Conservation (phyloP, 2,113 vertebrate genomes). For the Rhea pennata region DNA sequence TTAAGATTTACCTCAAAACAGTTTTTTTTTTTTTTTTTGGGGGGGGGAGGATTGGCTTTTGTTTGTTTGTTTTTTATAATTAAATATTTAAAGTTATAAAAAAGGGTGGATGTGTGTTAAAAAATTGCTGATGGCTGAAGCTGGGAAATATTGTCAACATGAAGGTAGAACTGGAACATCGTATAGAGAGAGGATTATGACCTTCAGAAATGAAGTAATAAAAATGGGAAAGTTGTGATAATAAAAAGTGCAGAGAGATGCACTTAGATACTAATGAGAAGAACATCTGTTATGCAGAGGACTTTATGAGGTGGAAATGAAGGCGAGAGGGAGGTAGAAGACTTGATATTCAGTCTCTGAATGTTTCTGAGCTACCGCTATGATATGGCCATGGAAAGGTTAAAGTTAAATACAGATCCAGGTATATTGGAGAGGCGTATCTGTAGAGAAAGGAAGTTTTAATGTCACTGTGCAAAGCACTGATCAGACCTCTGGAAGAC, state of each 20-base stretch:
- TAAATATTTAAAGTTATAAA: neutral
- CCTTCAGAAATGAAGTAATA: neutral
- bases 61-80: neutral
- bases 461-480: neutral
- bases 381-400: neutral
- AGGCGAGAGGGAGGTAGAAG: neutral
- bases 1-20: neutral
- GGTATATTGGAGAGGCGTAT: neutral
- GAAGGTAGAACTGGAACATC: neutral
- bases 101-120: fast-evolving
- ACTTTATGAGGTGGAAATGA: neutral
- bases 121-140: neutral
- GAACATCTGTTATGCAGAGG: neutral
- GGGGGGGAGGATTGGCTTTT: too few species aligned
- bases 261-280: neutral
- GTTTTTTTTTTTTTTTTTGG: neutral
- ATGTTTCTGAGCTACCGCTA: neutral
- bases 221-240: neutral
- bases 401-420: neutral
- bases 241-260: neutral
- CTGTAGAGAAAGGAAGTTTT: neutral
- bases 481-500: neutral
- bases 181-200: neutral
- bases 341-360: neutral
- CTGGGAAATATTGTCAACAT: neutral